Evolutionary conservation across 2,888 invertebrate genomes (phyloP), one percentile per base, ranked within the genome.

Genomic region (Caenorhabditis macrosperma): DNA sequence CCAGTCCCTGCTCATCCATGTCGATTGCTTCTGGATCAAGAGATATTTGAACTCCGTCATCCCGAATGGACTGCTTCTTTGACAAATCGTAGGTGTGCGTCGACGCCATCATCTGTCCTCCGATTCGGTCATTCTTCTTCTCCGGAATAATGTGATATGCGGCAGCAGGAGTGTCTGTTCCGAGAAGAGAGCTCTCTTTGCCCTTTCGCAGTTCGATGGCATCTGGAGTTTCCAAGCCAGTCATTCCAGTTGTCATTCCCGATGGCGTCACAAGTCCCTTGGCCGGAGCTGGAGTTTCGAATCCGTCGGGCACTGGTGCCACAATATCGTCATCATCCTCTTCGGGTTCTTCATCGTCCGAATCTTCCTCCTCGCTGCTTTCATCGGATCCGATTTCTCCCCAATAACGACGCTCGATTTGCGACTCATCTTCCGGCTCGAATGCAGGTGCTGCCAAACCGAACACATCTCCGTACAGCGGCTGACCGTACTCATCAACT

Each of bases 381-480:
- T 94, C 94, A 91, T 96, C 96, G 0, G 95, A 95, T 91, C 96
- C 96, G 69, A 98, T 92, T 91, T 98, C 98, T 84, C 98, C 99
- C 99, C 99, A 99, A 91, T 95, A 94, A 3, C 95, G 94, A 79
- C 95, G 94, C 89, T 98, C 98, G 35, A 99, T 94, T 82, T 95
- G 95, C 72, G 95, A 95, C 88, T 96, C 96, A 86, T 94, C 94
- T 6, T 94, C 89, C 28, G 84, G 83, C 24, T 85, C 86, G 22
- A 81, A 67, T n/a, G 78, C 79, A 0, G 83, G 81, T 15, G 78
- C 79, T 86, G 90, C 90, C 15, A 95, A 94, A 5, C 98, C 98
- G 91, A 99, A 99, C 2, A 99, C 99, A 92, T 99, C 99, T 1
- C 99, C 99, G 91, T 99, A 99, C 0, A 99, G 92, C 0, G 99